Evolutionary conservation across 2,113 vertebrate species (phyloP), one percentile per base, ranked within the genome.

Genomic region (Daubentonia madagascariensis): DNA sequence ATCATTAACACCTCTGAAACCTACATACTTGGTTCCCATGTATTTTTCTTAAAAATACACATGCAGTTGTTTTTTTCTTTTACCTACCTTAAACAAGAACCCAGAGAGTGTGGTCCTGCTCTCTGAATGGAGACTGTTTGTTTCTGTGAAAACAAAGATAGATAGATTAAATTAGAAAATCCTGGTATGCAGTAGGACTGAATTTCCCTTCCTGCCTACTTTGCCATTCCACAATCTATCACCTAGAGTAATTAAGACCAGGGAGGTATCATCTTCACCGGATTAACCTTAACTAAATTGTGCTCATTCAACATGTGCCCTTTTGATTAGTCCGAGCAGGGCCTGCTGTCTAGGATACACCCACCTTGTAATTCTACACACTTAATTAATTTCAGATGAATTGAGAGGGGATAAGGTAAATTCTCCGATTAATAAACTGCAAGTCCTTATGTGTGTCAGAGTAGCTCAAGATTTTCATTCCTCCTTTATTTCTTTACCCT

Each of bases 371-470:
- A 99, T 98, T 98, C 97, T 99, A 99, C 97, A 98, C 98, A 98
- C 98, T 98, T 99, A 99, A 99, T 99, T 99, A 99, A 98, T 98
- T 99, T 99, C 99, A 99, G 99, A 99, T 99, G 99, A 99, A 99
- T 13, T 12, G 97, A 65, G 89, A 98, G 96, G 85, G 98, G 98
- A 94, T 98, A 98, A 98, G 95, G 97, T 97, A 98, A 98, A 98
- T 98, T 98, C 98, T 98, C 96, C 96, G 97, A 99, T 99, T 99
- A 99, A 99, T 99, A 98, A 98, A 96, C 94, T 92, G 78, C 98
- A 98, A 96, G 97, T 98, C 98, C 97, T 98, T 95, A 94, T 98
- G 98, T 87, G 96, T 98, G 98, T 98, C 96, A 98, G 97, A 92
- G 97, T 92, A 98, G 97, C 91, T 98, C 95, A 96, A 98, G 83